These are phyloP conservation scores for Centruroides sculpturatus DNA, from an alignment of 1,140 invertebrate species.

Conservation along the genomic window DNA sequence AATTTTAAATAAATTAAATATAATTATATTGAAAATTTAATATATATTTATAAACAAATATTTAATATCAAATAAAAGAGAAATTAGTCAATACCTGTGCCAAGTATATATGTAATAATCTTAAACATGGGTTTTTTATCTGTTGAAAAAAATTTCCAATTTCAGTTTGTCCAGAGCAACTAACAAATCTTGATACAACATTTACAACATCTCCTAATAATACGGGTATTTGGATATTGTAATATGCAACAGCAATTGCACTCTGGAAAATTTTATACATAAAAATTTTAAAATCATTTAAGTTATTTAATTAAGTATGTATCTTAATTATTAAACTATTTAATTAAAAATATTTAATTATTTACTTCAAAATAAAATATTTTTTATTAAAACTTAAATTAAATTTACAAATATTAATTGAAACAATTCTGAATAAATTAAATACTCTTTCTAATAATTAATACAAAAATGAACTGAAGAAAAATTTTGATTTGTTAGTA, in stretches of 20 bases:
- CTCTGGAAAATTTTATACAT: constrained; percentile 49
- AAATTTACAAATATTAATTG: too few species aligned
- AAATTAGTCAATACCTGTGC: constrained; percentile 40
- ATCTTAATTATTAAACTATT: too few species aligned
- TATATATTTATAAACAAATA: neutral
- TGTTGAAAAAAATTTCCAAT: constrained; percentile 38
- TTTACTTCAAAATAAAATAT: too few species aligned
- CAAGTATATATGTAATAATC: constrained; percentile 48
- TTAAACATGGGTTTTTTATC: constrained; percentile 47
- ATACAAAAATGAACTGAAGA: too few species aligned
- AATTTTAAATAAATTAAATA: neutral
- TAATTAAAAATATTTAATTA: constrained; percentile 27
- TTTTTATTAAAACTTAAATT: too few species aligned
- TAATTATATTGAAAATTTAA: neutral
- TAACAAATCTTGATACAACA: constrained; percentile 39
- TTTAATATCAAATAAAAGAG: neutral
- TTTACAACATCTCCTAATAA: constrained; percentile 61
- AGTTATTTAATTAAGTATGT: too few species aligned
- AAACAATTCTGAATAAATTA: too few species aligned
- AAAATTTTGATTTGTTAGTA: too few species aligned
- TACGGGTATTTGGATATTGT: constrained; percentile 68
- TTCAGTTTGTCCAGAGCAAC: constrained; percentile 16
- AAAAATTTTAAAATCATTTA: constrained; percentile 28
- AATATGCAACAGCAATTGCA: constrained; percentile 55
- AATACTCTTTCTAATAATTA: too few species aligned